Evolutionary conservation across 2,113 vertebrate genomes (phyloP).

Genomic region (Oreamnos americanus): DNA sequence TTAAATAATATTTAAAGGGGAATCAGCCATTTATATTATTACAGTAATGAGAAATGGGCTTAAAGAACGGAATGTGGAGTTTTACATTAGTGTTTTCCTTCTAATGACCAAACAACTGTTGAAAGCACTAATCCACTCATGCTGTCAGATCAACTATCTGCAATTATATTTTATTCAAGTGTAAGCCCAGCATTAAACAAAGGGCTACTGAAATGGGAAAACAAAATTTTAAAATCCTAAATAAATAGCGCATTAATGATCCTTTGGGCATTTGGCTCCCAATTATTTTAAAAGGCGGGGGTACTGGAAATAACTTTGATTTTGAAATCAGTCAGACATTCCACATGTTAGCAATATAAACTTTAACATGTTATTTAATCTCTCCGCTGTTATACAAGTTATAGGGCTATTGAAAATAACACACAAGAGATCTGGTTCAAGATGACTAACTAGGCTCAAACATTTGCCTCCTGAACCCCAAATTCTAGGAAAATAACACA

Average conservation of each 20-base stretch:
- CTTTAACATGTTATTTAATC: background rate
- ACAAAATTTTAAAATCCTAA: slow-evolving; percentile 46
- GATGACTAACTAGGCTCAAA: background rate
- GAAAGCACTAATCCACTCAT: slow-evolving; percentile 75
- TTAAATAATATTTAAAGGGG: background rate
- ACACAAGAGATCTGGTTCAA: background rate
- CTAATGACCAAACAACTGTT: slow-evolving; percentile 65
- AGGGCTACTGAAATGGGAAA: slow-evolving; percentile 48
- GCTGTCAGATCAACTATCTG: slow-evolving; percentile 75
- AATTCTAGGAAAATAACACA: background rate
- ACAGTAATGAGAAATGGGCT: slow-evolving; percentile 69
- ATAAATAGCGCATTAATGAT: slow-evolving; percentile 16
- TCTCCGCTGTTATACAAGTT: background rate
- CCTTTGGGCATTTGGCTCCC: background rate
- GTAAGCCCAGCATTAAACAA: slow-evolving; percentile 68
- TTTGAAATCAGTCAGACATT: background rate
- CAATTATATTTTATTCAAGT: slow-evolving; percentile 79
- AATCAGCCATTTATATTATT: slow-evolving; percentile 73
- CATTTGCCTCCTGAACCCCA: background rate
- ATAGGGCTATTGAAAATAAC: background rate
- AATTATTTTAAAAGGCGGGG: background rate
- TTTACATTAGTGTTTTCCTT: slow-evolving; percentile 78
- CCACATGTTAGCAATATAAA: background rate
- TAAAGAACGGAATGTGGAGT: slow-evolving; percentile 58
- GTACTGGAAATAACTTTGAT: background rate